A percentile compares a stretch with the other conserved stretches of the same genome.
These are phyloP conservation scores for Isoperla grammatica DNA, from an alignment of 2,888 invertebrate species.

Conservation along the genomic window DNA sequence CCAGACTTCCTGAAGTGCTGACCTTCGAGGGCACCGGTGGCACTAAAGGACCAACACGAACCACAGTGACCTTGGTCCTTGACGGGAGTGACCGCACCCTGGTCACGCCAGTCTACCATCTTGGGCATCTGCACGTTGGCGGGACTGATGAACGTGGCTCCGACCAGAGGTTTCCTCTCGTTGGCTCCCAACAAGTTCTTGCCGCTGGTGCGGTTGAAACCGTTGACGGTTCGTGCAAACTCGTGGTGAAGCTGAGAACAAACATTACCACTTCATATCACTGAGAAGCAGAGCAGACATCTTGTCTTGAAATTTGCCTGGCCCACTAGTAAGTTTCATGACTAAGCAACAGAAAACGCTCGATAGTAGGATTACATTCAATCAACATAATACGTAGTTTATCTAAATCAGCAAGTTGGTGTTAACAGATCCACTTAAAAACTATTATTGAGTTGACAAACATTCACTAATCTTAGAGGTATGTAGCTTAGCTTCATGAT, in stretches of 20 bases:
- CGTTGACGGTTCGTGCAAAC: conserved; percentile 62
- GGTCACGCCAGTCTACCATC: conserved; percentile 74
- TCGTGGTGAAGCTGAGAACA: conserved; percentile 62
- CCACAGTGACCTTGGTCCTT: conserved; percentile 91
- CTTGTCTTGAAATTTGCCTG: too few relatives aligned
- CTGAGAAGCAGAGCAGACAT: too few relatives aligned
- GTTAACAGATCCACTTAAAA: too few relatives aligned
- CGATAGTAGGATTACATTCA: too few relatives aligned
- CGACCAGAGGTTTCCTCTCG: conserved; percentile 35
- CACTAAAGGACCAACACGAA: conserved; percentile 90
- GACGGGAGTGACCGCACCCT: conserved; percentile 79
- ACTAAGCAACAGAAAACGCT: conserved; percentile 3
- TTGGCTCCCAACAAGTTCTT: conserved; percentile 38
- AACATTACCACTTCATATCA: too few relatives aligned
- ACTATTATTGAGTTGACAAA: too few relatives aligned
- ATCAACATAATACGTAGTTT: too few relatives aligned
- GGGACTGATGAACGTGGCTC: conserved; percentile 57
- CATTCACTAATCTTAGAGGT: too few relatives aligned
- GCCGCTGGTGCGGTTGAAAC: conserved; percentile 52
- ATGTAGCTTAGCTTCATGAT: too few relatives aligned
- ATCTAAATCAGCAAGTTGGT: too few relatives aligned
- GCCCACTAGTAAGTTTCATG: too few relatives aligned
- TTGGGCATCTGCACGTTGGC: conserved; percentile 66
- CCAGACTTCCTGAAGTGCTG: conserved; percentile 79
- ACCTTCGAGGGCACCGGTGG: conserved; percentile 85